Base-by-base conservation (phyloP, 2,797 vertebrate species). In the Sebastes jordani region DNA sequence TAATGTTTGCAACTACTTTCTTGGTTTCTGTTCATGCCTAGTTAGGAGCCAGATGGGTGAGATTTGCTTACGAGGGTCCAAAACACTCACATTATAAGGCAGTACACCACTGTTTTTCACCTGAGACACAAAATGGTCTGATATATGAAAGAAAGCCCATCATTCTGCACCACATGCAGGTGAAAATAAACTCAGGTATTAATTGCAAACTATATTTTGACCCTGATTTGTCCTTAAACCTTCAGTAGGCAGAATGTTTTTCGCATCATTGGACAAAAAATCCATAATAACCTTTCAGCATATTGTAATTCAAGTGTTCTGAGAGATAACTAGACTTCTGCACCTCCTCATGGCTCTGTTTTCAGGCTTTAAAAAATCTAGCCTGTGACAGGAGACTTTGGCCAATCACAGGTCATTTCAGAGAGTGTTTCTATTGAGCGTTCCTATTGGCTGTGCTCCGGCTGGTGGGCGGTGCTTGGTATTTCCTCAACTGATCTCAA, bases 11-110 rank as follows among this genome's bases (percentile, higher is more conserved):
- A 67, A 7, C 30, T 27, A 5, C 60, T 55, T 76, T 78, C 18
- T 74, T 63, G 11, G 20, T 54, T 78, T 65, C 2, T 78, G 1
- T 32, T 74, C 14, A 67, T 77, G 25, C 10, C 4, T 66, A 36
- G 22, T 78, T 56, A 60, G 36, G 25, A 77, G 49, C 27, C 74
- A 71, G 55, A 68, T 84, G 76, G 62, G 2, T 67, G 5, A 42
- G 29, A 25, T 78, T 76, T 76, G 36, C 55, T 34, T 22, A 75
- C 11, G 1, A 63, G 36, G 11, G 46, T 72, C 52, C 54, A 79
- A 71, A 78, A 66, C 58, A 71, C 16, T 36, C 32, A 30, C 29
- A 63, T 46, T 58, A 69, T 49, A 27, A 63, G 38, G n/a, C 36
- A 72, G 20, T 29, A 10, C 60, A 58, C 27, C 63, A 23, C 16